Conservation (phyloP, 35 echinoderm and acorn worm species). For the Diadema setosum region DNA sequence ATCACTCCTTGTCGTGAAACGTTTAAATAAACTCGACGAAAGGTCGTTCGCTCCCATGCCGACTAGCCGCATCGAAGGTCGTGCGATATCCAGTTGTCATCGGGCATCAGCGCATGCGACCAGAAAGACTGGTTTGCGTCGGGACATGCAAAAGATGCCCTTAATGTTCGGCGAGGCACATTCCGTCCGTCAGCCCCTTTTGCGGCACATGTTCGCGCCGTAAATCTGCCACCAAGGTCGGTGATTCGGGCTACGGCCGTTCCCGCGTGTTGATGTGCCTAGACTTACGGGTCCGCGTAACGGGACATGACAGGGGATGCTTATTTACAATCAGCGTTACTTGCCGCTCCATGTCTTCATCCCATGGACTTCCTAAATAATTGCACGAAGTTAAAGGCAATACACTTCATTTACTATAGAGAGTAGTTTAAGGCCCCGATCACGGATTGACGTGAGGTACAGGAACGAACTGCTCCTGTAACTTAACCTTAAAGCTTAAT, state of each 20-base stretch:
- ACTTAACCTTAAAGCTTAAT: no score
- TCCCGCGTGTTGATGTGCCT: not conserved
- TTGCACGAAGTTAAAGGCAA: no score
- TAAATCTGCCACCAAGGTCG: not conserved
- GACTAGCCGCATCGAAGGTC: not conserved
- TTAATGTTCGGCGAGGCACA: not conserved
- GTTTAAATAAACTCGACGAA: conserved; percentile 1
- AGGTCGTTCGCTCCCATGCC: not conserved
- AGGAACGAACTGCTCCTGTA: no score
- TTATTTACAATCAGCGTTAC: not conserved
- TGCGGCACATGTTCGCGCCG: not conserved
- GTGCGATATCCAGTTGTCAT: not conserved
- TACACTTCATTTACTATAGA: no score
- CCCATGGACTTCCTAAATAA: no score
- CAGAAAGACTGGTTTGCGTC: no score
- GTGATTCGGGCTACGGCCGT: not conserved
- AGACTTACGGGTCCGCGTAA: not conserved
- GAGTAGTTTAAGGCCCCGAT: no score
- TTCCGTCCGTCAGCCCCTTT: not conserved
- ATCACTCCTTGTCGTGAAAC: not conserved
- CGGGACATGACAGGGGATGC: not conserved
- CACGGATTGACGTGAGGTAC: no score
- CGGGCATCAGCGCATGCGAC: not conserved
- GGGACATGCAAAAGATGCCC: no score
- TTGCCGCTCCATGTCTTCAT: not conserved